phyloP scores from a whole-genome alignment of 2,113 vertebrate species.

The Caretta caretta region DNA sequence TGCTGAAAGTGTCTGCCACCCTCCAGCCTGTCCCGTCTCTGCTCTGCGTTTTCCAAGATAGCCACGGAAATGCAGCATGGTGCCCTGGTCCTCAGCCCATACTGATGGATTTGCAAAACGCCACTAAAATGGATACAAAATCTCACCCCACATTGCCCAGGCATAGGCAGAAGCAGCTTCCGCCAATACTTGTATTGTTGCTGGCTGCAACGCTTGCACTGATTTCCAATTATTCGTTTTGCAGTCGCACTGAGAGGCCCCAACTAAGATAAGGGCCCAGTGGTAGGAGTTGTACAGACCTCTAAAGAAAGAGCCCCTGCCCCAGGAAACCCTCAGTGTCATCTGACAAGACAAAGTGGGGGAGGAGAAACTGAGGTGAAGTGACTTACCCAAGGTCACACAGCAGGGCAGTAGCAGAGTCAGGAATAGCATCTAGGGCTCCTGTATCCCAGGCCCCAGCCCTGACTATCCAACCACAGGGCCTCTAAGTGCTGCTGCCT shows the following conservation, averaged over 20 bases:
- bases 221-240: not conserved
- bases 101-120: not conserved
- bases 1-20: not conserved
- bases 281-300: not conserved
- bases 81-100: not conserved
- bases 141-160: not conserved
- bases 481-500: not conserved
- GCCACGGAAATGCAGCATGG: not conserved
- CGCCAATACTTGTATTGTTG: not conserved
- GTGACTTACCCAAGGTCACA: not conserved
- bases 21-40: too few species aligned
- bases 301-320: not conserved
- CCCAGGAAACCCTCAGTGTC: not conserved
- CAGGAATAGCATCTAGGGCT: not conserved
- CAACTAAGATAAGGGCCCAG: not conserved
- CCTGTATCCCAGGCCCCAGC: rapidly evolving
- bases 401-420: not conserved
- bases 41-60: not conserved
- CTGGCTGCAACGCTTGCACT: not conserved
- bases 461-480: not conserved
- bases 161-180: not conserved
- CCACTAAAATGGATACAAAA: not conserved
- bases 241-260: not conserved
- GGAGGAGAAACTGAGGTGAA: not conserved
- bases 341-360: rapidly evolving